Percentiles rank a stretch among this genome's conserved stretches.
These are phyloP conservation scores for Agrotis clavis DNA, from an alignment of 2,888 invertebrate genomes.

Conservation along the genomic window DNA sequence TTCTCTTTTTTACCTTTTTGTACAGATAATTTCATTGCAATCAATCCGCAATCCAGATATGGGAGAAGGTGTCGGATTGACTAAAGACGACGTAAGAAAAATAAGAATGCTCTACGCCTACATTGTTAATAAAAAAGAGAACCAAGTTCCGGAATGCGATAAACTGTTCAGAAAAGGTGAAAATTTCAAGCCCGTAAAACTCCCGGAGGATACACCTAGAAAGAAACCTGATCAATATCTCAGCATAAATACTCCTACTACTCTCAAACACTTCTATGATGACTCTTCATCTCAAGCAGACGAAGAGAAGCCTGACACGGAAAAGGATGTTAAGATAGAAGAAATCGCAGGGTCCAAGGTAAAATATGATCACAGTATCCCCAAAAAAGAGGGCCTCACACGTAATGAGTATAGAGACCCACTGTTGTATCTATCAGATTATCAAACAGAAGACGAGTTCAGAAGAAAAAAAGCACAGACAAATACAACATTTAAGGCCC, in stretches of 20 bases:
- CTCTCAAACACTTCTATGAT: too few species aligned
- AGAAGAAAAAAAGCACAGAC: not conserved
- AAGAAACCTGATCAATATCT: slow-evolving; percentile 73
- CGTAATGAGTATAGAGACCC: slow-evolving; percentile 2
- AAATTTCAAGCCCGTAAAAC: slow-evolving; percentile 54
- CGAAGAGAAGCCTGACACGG: too few species aligned
- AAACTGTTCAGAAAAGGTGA: slow-evolving; percentile 74
- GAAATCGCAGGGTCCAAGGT: not conserved
- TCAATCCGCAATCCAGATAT: not conserved
- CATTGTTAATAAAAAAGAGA: slow-evolving; percentile 66
- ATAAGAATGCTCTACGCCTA: slow-evolving; percentile 79
- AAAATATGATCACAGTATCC: not conserved
- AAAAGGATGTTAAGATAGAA: too few species aligned
- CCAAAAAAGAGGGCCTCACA: slow-evolving; percentile 8
- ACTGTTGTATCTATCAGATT: slow-evolving; percentile 43
- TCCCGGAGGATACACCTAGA: slow-evolving; percentile 47
- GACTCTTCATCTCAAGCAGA: too few species aligned
- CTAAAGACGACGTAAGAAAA: slow-evolving; percentile 75
- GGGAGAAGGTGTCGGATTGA: slow-evolving; percentile 65
- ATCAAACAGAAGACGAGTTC: slow-evolving; percentile 28
- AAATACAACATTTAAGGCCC: not conserved
- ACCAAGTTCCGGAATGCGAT: slow-evolving; percentile 70
- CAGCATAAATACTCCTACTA: slow-evolving; percentile 22
- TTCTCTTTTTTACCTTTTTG: too few species aligned
- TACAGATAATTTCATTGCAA: not conserved